phyloP scores from a whole-genome alignment of 2,113 vertebrate species.

The Cynopterus brachyotis region DNA sequence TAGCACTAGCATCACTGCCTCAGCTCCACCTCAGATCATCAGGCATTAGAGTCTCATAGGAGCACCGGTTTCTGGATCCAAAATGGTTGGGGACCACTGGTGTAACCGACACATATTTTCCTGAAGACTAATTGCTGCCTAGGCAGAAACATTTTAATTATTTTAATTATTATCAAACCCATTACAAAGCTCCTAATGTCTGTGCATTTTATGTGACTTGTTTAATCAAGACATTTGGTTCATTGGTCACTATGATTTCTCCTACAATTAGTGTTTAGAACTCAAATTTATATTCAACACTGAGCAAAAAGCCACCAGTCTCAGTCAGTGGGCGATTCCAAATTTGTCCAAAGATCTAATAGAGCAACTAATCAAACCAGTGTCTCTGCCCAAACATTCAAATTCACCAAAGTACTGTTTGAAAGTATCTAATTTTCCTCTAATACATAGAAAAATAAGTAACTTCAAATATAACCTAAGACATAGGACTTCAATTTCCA shows the following conservation, averaged over 20 bases:
- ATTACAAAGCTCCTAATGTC: slow-evolving; percentile 28
- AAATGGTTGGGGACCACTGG: neutral
- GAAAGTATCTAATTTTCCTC: neutral
- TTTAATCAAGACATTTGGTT: neutral
- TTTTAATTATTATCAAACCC: slow-evolving; percentile 43
- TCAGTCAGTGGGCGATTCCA: neutral
- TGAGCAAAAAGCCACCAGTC: neutral
- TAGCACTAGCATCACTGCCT: too few species aligned
- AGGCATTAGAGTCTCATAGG: too few species aligned
- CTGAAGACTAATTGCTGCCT: slow-evolving; percentile 35
- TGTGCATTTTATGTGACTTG: neutral
- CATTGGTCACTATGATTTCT: neutral
- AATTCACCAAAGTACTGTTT: neutral
- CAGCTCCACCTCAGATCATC: too few species aligned
- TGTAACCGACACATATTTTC: slow-evolving; percentile 39
- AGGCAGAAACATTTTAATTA: slow-evolving; percentile 55
- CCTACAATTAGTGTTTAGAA: neutral
- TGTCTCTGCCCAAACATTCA: neutral
- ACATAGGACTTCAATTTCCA: neutral
- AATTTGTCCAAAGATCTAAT: neutral
- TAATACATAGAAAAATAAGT: neutral
- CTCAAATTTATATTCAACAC: slow-evolving; percentile 6
- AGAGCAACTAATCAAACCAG: neutral
- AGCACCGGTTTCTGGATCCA: too few species aligned
- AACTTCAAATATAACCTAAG: slow-evolving; percentile 13